Conservation (phyloP, 2,797 vertebrate genomes). For the Heterohyrax brucei region DNA sequence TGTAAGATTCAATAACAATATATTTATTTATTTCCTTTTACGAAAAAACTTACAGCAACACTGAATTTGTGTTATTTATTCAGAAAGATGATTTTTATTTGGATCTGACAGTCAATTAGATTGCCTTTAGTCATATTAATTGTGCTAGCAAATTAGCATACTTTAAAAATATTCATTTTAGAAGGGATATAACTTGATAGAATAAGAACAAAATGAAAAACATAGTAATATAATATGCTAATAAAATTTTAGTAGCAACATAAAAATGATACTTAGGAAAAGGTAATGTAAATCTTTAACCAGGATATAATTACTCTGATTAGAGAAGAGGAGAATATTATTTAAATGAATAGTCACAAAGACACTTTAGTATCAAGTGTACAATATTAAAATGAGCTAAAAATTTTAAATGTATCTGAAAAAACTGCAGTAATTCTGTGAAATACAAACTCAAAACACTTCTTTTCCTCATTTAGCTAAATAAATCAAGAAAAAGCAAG, state of each 20-base stretch:
- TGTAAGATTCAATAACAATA: background rate
- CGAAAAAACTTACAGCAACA: slow-evolving; percentile 3
- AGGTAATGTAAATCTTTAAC: slow-evolving; percentile 75
- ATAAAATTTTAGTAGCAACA: slow-evolving; percentile 77
- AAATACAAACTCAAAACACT: background rate
- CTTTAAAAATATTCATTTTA: slow-evolving; percentile 45
- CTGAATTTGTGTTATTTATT: background rate
- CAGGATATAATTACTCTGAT: slow-evolving; percentile 72
- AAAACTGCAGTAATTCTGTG: background rate
- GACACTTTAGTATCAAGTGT: slow-evolving; percentile 67
- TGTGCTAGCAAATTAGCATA: slow-evolving; percentile 51
- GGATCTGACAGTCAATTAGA: slow-evolving; percentile 63
- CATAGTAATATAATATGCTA: slow-evolving; percentile 67
- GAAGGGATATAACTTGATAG: slow-evolving; percentile 24
- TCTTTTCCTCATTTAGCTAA: slow-evolving; percentile 20
- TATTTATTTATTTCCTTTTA: background rate
- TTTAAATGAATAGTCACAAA: slow-evolving; percentile 72
- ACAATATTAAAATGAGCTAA: slow-evolving; percentile 62
- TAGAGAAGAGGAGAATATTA: slow-evolving; percentile 65
- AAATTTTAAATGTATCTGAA: slow-evolving; percentile 61
- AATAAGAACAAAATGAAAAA: slow-evolving; percentile 73
- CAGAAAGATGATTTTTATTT: slow-evolving; percentile 59
- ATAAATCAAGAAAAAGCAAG: slow-evolving; percentile 39
- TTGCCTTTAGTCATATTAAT: slow-evolving; percentile 49
- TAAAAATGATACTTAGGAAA: slow-evolving; percentile 80